A percentile compares a stretch with the other conserved stretches of the same genome.
Evolutionary conservation across 2,113 vertebrate genomes (phyloP).

Genomic region (Tauraco erythrolophus): DNA sequence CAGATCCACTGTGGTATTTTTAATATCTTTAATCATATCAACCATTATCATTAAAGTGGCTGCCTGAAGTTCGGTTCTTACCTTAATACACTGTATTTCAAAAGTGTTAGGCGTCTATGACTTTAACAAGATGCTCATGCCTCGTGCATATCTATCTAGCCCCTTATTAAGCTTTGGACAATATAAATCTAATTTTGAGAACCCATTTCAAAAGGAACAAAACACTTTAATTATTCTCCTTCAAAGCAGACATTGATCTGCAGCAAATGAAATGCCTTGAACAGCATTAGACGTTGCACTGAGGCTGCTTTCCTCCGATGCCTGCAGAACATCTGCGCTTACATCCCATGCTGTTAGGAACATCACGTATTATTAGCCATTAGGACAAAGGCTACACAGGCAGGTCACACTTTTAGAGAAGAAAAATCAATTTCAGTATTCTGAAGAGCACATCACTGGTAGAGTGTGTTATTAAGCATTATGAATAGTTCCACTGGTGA

Average conservation of each 20-base stretch:
- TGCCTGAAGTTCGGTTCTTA: not conserved
- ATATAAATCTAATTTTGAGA: not conserved
- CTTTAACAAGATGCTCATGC: not conserved
- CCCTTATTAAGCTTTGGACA: not conserved
- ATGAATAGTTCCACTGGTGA: not conserved
- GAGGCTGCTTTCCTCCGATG: not conserved
- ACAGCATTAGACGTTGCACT: not conserved
- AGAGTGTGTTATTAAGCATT: not conserved
- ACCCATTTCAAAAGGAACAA: not conserved
- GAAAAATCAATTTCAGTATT: slow-evolving; percentile 39
- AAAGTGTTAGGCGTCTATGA: not conserved
- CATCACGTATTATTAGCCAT: not conserved
- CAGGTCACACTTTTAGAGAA: slow-evolving; percentile 16
- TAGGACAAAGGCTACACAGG: slow-evolving; percentile 18
- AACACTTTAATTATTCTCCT: not conserved
- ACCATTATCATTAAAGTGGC: not conserved
- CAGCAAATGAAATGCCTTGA: not conserved
- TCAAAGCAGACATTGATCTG: slow-evolving; percentile 16
- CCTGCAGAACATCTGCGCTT: slow-evolving; percentile 9
- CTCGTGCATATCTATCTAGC: not conserved
- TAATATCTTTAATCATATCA: not conserved
- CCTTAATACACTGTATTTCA: not conserved
- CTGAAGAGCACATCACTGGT: not conserved
- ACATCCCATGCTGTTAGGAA: not conserved
- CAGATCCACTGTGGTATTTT: not conserved